Conservation (phyloP, 37 sponge, comb jelly and placozoan genomes). For the Diacarnus erythraeanus region DNA sequence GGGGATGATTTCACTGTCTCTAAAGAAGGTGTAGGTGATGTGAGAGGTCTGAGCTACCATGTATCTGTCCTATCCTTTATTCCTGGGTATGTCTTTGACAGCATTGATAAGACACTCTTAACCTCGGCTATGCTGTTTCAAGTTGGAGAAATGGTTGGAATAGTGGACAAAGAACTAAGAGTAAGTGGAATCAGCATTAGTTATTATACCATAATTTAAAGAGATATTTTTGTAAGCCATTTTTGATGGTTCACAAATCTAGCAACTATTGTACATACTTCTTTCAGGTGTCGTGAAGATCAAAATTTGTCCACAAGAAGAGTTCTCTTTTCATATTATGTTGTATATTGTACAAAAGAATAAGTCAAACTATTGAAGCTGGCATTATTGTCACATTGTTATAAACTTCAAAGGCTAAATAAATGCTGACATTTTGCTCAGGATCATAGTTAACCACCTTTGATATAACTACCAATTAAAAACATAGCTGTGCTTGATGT, state of each 20-base stretch:
- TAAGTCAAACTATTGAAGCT: neutral
- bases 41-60: neutral
- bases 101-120: neutral
- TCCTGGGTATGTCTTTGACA: constrained; percentile 13
- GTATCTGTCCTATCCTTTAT: constrained; percentile 2
- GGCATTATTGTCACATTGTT: no score
- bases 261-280: neutral
- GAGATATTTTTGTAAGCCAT: no score
- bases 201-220: neutral
- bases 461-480: neutral
- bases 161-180: neutral
- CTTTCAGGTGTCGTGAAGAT: neutral
- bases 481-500: no score
- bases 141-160: neutral
- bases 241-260: neutral
- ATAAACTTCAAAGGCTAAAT: neutral
- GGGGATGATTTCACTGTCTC: neutral
- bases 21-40: neutral
- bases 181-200: neutral
- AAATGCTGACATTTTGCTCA: neutral
- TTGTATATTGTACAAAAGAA: no score
- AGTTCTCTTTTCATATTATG: neutral
- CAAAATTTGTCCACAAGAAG: neutral
- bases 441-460: neutral
- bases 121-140: neutral